phyloP scores from a whole-genome alignment of 1,140 invertebrate species.

The Chionoecetes opilio region DNA sequence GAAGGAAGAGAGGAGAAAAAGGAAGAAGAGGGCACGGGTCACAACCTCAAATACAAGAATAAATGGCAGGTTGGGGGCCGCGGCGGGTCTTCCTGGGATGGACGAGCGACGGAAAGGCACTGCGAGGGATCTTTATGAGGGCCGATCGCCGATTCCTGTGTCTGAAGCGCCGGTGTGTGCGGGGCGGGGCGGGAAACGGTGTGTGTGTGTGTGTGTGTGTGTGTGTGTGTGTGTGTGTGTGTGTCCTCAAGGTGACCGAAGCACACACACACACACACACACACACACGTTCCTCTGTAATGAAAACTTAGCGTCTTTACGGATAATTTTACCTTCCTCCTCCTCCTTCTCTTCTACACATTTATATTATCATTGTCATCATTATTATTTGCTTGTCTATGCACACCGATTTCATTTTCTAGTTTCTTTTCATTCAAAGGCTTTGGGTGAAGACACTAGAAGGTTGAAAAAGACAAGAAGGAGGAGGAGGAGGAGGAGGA shows the following conservation, averaged over 20 bases:
- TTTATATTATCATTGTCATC: background rate
- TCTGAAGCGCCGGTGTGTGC: background rate
- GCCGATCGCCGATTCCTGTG: background rate
- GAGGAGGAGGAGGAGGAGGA: constrained; percentile 7
- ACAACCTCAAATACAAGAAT: background rate
- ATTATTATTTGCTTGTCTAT: background rate
- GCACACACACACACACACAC: background rate
- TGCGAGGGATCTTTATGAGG: background rate
- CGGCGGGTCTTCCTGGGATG: too few species aligned
- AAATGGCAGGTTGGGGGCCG: background rate
- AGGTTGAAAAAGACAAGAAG: too few species aligned
- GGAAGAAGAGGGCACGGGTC: constrained; percentile 85
- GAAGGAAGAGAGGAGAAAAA: constrained; percentile 87
- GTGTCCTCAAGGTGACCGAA: constrained; percentile 88
- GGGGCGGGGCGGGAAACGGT: background rate
- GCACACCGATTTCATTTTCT: too few species aligned
- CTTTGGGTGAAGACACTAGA: background rate
- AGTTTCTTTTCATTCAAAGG: too few species aligned
- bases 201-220: constrained; percentile 8
- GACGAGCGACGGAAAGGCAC: too few species aligned
- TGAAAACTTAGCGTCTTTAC: background rate
- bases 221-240: constrained; percentile 85
- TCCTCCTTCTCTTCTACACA: background rate
- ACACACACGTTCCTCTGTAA: background rate
- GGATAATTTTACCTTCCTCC: background rate